Evolutionary conservation across 2,888 invertebrate genomes (phyloP).

Genomic region (Phortica okadai): DNA sequence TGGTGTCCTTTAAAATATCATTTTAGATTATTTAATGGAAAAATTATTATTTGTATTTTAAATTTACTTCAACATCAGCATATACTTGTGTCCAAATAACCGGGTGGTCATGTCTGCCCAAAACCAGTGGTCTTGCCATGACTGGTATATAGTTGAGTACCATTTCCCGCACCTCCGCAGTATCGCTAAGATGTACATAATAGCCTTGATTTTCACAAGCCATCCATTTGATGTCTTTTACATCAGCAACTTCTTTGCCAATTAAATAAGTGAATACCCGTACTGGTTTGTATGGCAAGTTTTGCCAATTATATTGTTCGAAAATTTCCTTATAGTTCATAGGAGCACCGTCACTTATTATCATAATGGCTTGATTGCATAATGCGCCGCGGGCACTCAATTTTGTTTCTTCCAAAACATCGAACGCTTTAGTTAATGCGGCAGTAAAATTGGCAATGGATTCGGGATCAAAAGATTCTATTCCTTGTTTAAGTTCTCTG

Average conservation of each 20-base stretch:
- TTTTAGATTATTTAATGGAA: slow-evolving; percentile 9
- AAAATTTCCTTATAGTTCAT: slow-evolving; percentile 96
- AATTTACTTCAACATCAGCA: slow-evolving; percentile 86
- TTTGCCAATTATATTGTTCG: slow-evolving; percentile 90
- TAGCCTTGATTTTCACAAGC: slow-evolving; percentile 98
- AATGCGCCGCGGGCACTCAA: slow-evolving; percentile 82
- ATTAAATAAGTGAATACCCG: slow-evolving; percentile 98
- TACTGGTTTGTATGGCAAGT: slow-evolving; percentile 87
- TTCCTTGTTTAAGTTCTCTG: slow-evolving; percentile 87
- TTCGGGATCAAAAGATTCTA: slow-evolving; percentile 87
- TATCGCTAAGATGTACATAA: slow-evolving; percentile 96
- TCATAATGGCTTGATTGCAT: slow-evolving; percentile 97
- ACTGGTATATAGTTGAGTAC: slow-evolving; percentile 97
- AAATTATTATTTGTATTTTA: neutral
- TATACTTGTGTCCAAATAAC: slow-evolving; percentile 99
- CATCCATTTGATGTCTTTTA: slow-evolving; percentile 97
- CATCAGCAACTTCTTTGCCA: slow-evolving; percentile 94
- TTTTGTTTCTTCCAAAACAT: slow-evolving; percentile 84
- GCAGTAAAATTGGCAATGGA: slow-evolving; percentile 96
- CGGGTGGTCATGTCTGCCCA: slow-evolving; percentile 89
- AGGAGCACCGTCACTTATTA: slow-evolving; percentile 98
- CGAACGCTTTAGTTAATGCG: slow-evolving; percentile 93
- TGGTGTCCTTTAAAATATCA: slow-evolving; percentile 82
- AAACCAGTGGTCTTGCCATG: slow-evolving; percentile 95
- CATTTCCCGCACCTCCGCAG: slow-evolving; percentile 98